phyloP scores from a whole-genome alignment of 1,140 invertebrate genomes.

The Drosophila fuyamai region DNA sequence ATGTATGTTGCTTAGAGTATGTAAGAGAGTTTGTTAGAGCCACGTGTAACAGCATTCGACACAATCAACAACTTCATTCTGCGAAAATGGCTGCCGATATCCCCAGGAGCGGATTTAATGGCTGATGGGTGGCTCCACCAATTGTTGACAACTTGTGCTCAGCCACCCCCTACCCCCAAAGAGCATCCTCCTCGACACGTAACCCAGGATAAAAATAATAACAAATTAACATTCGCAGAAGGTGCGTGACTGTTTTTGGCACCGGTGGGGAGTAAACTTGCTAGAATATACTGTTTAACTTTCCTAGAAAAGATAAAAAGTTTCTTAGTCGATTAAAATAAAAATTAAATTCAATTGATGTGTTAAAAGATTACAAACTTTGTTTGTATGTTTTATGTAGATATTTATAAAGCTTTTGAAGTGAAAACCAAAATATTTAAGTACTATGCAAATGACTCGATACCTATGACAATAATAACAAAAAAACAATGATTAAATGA shows the following conservation, averaged over 20 bases:
- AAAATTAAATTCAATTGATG: too few relatives aligned
- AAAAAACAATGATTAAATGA: too few relatives aligned
- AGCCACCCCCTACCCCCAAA: slow-evolving; percentile 20
- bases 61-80: slow-evolving; percentile 75
- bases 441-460: too few relatives aligned
- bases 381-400: too few relatives aligned
- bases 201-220: slow-evolving; percentile 56
- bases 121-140: slow-evolving; percentile 28
- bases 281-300: neutral
- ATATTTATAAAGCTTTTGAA: too few relatives aligned
- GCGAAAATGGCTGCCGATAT: slow-evolving; percentile 48
- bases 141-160: slow-evolving; percentile 74
- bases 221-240: slow-evolving; percentile 57
- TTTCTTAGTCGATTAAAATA: too few relatives aligned
- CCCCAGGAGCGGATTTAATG: neutral
- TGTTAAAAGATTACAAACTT: too few relatives aligned
- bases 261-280: slow-evolving; percentile 13
- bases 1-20: neutral
- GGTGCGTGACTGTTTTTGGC: slow-evolving; percentile 42
- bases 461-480: too few relatives aligned
- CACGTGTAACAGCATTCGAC: slow-evolving; percentile 60
- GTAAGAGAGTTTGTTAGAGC: slow-evolving; percentile 20
- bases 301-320: neutral
- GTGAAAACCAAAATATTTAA: too few relatives aligned
- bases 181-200: neutral